A percentile compares a stretch with the other conserved stretches of the same genome.
Evolutionary conservation across 2,888 invertebrate genomes (phyloP).

Genomic region (Bugula neritina): DNA sequence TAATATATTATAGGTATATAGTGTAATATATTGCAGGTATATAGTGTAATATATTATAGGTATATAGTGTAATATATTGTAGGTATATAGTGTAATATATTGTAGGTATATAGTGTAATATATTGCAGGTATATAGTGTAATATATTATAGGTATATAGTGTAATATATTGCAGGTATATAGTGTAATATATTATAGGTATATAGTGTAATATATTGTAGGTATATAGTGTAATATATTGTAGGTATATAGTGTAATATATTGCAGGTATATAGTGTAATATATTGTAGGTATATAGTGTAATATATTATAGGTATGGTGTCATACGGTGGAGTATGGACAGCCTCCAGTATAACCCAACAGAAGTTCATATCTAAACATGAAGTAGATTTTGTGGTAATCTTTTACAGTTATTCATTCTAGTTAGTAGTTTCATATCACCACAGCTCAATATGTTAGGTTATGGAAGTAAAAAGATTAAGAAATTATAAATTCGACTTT

Average conservation of each 20-base stretch:
- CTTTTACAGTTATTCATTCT: too few relatives aligned
- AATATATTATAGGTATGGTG: constrained; percentile 8
- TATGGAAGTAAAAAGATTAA: too few relatives aligned
- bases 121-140: background rate
- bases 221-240: background rate
- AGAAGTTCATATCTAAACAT: constrained; percentile 19
- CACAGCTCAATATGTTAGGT: too few relatives aligned
- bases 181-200: background rate
- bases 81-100: background rate
- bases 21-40: too few relatives aligned
- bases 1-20: too few relatives aligned
- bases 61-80: too few relatives aligned
- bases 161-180: background rate
- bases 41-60: too few relatives aligned
- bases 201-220: background rate
- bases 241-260: background rate
- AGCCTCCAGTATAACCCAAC: constrained; percentile 16
- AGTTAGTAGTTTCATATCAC: too few relatives aligned
- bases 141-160: background rate
- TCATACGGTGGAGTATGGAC: constrained; percentile 7
- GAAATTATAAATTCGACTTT: too few relatives aligned
- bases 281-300: background rate
- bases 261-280: background rate
- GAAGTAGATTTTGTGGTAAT: constrained; percentile 13
- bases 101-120: background rate